Conservation (phyloP, 2,113 vertebrate species). For the Cyanoramphus novaezelandiae region DNA sequence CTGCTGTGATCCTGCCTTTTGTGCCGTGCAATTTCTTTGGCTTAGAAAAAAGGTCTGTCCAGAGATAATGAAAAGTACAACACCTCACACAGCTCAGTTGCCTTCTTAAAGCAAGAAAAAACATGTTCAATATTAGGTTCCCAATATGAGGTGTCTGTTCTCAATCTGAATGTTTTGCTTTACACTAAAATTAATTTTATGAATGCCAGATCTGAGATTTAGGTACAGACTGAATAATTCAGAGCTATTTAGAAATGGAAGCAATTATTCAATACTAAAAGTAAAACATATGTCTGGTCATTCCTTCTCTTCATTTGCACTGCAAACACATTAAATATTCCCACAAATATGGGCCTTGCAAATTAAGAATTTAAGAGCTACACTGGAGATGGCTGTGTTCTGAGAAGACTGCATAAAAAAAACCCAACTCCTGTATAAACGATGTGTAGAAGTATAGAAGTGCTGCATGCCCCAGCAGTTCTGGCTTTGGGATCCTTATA, state of each 20-base stretch:
- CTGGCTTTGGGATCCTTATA: not conserved
- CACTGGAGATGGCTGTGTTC: rapidly evolving
- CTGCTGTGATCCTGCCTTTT: not conserved
- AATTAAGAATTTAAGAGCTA: not conserved
- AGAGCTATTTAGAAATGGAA: not conserved
- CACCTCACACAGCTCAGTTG: not conserved
- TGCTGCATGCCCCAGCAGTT: not conserved
- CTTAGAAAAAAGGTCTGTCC: not conserved
- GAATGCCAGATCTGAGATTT: not conserved
- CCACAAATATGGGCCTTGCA: not conserved
- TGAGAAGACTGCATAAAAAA: not conserved
- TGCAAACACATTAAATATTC: not conserved
- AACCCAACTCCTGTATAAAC: not conserved
- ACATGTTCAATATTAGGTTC: not conserved
- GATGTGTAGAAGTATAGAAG: not conserved
- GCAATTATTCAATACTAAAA: not conserved
- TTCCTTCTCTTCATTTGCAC: not conserved
- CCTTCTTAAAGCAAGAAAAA: not conserved
- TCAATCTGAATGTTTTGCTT: not conserved
- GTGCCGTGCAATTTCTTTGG: not conserved
- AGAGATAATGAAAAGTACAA: not conserved
- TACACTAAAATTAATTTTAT: not conserved
- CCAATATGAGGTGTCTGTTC: not conserved
- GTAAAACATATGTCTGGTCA: not conserved
- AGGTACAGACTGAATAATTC: not conserved